These are phyloP conservation scores for Eupelmus urozonus DNA, from an alignment of 2,888 invertebrate species.

Conservation along the genomic window DNA sequence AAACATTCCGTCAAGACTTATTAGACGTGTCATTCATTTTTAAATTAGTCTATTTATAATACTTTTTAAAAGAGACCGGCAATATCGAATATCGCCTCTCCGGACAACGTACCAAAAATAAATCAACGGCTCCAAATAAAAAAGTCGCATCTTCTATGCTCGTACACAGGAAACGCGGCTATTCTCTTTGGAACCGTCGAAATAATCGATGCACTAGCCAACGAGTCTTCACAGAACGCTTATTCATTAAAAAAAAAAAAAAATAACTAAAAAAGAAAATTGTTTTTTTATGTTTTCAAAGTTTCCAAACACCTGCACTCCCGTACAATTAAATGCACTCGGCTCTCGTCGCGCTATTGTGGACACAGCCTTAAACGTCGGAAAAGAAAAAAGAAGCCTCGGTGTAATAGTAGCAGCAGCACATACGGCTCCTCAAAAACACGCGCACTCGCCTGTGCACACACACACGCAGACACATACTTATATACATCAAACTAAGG, in stretches of 20 bases:
- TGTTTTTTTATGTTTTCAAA: not conserved
- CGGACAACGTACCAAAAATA: not conserved
- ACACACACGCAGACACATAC: not conserved
- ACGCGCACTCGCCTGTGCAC: no score
- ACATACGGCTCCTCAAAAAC: no score
- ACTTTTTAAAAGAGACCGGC: constrained; percentile 4
- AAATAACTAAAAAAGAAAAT: no score
- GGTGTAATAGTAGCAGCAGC: not conserved
- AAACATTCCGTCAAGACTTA: constrained; percentile 26
- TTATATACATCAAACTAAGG: not conserved
- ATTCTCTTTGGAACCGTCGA: no score
- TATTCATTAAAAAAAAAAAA: not conserved
- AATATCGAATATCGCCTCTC: not conserved
- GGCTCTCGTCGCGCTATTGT: constrained; percentile 1
- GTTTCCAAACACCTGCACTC: not conserved
- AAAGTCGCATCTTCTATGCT: no score
- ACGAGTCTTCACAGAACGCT: constrained; percentile 3
- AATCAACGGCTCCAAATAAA: no score
- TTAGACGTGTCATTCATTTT: not conserved
- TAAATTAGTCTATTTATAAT: not conserved
- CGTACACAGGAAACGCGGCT: no score
- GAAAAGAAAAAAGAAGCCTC: constrained; percentile 4
- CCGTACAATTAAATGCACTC: constrained; percentile 15
- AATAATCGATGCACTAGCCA: not conserved
- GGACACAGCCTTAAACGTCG: constrained; percentile 17